Conservation (phyloP, 2,888 invertebrate species). For the Chymomyza amoena region DNA sequence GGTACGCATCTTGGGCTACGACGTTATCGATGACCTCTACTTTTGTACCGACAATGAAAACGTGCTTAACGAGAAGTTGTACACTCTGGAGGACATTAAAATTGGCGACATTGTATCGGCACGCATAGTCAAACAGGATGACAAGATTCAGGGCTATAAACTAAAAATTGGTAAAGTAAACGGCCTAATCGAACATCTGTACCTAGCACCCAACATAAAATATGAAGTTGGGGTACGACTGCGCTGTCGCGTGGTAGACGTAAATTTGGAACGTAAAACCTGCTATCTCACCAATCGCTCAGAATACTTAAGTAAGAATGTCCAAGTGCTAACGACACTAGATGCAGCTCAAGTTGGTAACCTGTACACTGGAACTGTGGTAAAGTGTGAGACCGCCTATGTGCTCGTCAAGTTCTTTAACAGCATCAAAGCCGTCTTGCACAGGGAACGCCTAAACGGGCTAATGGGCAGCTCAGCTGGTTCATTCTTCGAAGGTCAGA, state of each 20-base stretch:
- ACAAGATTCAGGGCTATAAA: conserved; percentile 80
- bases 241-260: conserved; percentile 82
- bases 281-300: conserved; percentile 84
- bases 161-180: conserved; percentile 80
- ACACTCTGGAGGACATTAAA: conserved; percentile 80
- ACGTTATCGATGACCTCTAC: conserved; percentile 83
- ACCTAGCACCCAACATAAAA: conserved; percentile 80
- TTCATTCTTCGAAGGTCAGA: conserved; percentile 72
- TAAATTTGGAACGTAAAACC: conserved; percentile 79
- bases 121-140: conserved; percentile 78
- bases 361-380: conserved; percentile 74
- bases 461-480: conserved; percentile 47
- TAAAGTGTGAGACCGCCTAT: conserved; percentile 64
- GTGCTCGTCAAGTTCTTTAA: conserved; percentile 77
- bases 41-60: conserved; percentile 83
- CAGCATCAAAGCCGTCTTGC: conserved; percentile 77
- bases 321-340: conserved; percentile 80
- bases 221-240: conserved; percentile 81
- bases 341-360: conserved; percentile 80
- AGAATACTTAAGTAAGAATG: conserved; percentile 81
- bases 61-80: conserved; percentile 81
- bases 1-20: conserved; percentile 84
- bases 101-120: conserved; percentile 82
- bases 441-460: conserved; percentile 54
- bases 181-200: conserved; percentile 82